Conservation (phyloP, 1,140 invertebrate species). For the Triops longicaudatus region DNA sequence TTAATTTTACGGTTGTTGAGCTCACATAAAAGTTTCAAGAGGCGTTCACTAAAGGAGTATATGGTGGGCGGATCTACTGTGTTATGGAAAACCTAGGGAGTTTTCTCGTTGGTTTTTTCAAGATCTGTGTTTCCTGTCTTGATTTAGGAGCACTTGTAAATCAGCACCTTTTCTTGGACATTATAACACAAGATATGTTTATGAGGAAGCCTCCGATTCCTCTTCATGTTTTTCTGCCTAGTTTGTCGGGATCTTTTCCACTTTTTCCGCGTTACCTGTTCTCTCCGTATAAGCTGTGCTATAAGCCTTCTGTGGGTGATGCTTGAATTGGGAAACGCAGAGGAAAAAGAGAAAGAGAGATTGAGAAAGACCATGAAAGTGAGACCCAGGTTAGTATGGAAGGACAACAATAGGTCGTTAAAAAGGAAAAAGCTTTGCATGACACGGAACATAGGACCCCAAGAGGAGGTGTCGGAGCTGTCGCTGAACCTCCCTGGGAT, state of each 20-base stretch:
- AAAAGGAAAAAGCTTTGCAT: not conserved
- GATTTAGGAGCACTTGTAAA: not conserved
- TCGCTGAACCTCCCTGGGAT: slow-evolving; percentile 4
- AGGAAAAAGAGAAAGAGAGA: not conserved
- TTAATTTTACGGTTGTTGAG: too few relatives aligned
- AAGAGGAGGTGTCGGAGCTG: not conserved
- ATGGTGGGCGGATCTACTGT: too few relatives aligned
- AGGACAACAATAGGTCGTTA: slow-evolving; percentile 12
- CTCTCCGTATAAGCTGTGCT: not conserved
- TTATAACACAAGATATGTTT: not conserved
- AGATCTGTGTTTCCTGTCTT: not conserved
- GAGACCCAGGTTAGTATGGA: not conserved
- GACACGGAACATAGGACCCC: not conserved
- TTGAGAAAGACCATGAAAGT: too few relatives aligned
- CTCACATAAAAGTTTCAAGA: too few relatives aligned
- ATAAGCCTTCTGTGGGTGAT: not conserved
- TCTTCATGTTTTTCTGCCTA: not conserved
- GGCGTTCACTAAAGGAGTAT: too few relatives aligned
- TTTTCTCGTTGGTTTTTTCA: not conserved
- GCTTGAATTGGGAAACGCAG: not conserved
- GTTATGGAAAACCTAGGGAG: not conserved
- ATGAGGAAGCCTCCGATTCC: not conserved
- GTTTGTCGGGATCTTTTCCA: not conserved
- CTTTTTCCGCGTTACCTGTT: not conserved
- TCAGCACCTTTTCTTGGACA: not conserved